phyloP scores from a whole-genome alignment of 1,140 invertebrate species.

The Hylaeus anthracinus region DNA sequence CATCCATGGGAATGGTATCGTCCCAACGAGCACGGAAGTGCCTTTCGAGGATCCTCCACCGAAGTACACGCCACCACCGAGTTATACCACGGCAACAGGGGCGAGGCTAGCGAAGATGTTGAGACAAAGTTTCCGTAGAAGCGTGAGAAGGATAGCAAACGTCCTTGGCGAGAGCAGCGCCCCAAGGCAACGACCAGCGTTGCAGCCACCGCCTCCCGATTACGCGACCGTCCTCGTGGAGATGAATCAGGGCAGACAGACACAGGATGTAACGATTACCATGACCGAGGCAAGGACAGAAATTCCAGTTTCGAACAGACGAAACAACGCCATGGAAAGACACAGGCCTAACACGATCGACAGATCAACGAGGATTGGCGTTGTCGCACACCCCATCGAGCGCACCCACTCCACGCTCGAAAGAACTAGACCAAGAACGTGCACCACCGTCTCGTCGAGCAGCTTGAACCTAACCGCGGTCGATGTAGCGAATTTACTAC shows the following conservation, averaged over 20 bases:
- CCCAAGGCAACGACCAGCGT: conserved; percentile 65
- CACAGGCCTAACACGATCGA: conserved; percentile 72
- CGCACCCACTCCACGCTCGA: conserved; percentile 55
- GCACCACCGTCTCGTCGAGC: conserved; percentile 13
- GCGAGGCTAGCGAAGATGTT: conserved; percentile 90
- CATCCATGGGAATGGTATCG: conserved; percentile 73
- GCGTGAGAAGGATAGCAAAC: conserved; percentile 86
- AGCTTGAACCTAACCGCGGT: conserved; percentile 81
- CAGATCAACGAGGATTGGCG: conserved; percentile 60
- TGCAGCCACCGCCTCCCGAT: conserved; percentile 83
- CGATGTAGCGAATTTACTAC: conserved; percentile 82
- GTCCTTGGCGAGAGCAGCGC: conserved; percentile 78
- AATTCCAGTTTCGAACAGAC: conserved; percentile 28
- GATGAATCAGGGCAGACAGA: conserved; percentile 78
- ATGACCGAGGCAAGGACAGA: conserved; percentile 65
- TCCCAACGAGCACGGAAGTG: conserved; percentile 72
- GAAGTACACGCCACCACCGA: conserved; percentile 95
- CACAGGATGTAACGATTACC: conserved; percentile 60
- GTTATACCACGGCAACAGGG: conserved; percentile 94
- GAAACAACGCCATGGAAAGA: conserved; percentile 20
- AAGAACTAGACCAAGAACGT: conserved; percentile 33
- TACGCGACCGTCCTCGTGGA: conserved; percentile 85
- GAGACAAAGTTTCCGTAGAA: conserved; percentile 89
- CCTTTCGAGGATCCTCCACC: conserved; percentile 91
- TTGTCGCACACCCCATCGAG: conserved; percentile 31